Evolutionary conservation across 2,888 invertebrate species (phyloP).

Genomic region (Drosophila rellima): DNA sequence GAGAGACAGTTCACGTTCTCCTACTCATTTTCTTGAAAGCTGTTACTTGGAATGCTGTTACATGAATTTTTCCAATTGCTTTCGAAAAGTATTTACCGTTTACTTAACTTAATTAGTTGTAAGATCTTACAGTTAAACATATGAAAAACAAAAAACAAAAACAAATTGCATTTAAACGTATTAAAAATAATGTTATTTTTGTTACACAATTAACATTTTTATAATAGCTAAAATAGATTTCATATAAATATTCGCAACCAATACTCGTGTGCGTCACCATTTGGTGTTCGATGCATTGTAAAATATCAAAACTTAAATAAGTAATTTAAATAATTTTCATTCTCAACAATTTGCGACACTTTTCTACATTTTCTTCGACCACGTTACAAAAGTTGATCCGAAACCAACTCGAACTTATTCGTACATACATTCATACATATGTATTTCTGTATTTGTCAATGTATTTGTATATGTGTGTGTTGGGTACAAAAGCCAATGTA

Average conservation of each 20-base stretch:
- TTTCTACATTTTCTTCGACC: slow-evolving; percentile 40
- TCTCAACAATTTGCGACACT: slow-evolving; percentile 46
- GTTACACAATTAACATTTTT: slow-evolving; percentile 41
- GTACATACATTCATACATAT: slow-evolving; percentile 21
- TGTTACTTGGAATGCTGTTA: slow-evolving; percentile 68
- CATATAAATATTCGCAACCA: slow-evolving; percentile 55
- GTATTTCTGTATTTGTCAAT: slow-evolving; percentile 73
- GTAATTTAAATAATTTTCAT: slow-evolving; percentile 40
- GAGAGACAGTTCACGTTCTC: slow-evolving; percentile 44
- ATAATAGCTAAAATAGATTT: slow-evolving; percentile 67
- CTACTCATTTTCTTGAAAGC: slow-evolving; percentile 50
- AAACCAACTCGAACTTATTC: slow-evolving; percentile 39
- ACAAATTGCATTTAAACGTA: slow-evolving; percentile 84
- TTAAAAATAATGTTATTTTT: slow-evolving; percentile 57
- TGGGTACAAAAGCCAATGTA: slow-evolving; percentile 66
- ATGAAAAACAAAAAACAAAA: slow-evolving; percentile 63
- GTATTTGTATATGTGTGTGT: slow-evolving; percentile 79
- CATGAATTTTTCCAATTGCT: slow-evolving; percentile 52
- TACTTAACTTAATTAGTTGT: slow-evolving; percentile 71
- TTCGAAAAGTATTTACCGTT: slow-evolving; percentile 51
- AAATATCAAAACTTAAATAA: slow-evolving; percentile 49
- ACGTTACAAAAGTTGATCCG: slow-evolving; percentile 25
- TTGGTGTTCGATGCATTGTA: slow-evolving; percentile 58
- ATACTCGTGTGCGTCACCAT: slow-evolving; percentile 31
- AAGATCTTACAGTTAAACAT: slow-evolving; percentile 53